Percentiles rank a stretch among this genome's conserved stretches.
phyloP scores from a whole-genome alignment of 2,113 vertebrate species.

The Cephalopholis sonnerati region DNA sequence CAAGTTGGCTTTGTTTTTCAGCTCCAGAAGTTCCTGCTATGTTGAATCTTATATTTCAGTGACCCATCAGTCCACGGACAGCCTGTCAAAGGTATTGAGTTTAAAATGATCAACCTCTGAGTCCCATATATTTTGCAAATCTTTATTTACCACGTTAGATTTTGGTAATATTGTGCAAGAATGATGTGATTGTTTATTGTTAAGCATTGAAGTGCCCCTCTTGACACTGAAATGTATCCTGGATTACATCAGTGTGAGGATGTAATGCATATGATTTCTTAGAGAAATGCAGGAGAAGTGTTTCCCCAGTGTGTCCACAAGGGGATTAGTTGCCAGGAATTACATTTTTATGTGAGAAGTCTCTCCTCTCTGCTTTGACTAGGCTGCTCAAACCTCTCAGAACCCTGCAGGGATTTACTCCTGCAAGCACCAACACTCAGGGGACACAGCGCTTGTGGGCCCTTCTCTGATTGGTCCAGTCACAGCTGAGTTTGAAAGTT shows the following conservation, averaged over 20 bases:
- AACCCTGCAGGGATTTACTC: slow-evolving; percentile 23
- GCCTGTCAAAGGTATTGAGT: neutral
- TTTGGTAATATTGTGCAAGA: neutral
- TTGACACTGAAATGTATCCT: neutral
- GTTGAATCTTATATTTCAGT: neutral
- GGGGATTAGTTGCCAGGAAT: slow-evolving; percentile 24
- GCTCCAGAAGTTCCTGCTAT: too few relatives aligned
- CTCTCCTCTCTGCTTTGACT: slow-evolving; percentile 21
- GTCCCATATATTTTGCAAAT: neutral
- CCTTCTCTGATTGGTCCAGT: slow-evolving; percentile 23
- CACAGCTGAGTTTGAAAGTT: neutral
- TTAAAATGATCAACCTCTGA: neutral
- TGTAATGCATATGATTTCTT: slow-evolving; percentile 2
- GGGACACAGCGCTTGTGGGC: slow-evolving; percentile 2
- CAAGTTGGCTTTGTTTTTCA: too few relatives aligned
- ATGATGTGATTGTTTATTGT: neutral
- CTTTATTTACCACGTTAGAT: neutral
- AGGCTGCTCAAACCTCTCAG: slow-evolving; percentile 16
- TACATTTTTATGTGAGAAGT: slow-evolving; percentile 18
- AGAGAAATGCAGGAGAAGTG: neutral
- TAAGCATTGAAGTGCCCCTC: neutral
- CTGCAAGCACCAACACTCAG: slow-evolving; percentile 1
- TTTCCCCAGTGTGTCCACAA: slow-evolving; percentile 18
- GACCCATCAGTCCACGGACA: neutral
- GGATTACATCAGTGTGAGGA: slow-evolving; percentile 18